A percentile compares a stretch with the other conserved stretches of the same genome.
These are phyloP conservation scores for Euphysa ruthae DNA, from an alignment of 30 jellyfish, hydroid and myxozoan genomes.

Conservation along the genomic window DNA sequence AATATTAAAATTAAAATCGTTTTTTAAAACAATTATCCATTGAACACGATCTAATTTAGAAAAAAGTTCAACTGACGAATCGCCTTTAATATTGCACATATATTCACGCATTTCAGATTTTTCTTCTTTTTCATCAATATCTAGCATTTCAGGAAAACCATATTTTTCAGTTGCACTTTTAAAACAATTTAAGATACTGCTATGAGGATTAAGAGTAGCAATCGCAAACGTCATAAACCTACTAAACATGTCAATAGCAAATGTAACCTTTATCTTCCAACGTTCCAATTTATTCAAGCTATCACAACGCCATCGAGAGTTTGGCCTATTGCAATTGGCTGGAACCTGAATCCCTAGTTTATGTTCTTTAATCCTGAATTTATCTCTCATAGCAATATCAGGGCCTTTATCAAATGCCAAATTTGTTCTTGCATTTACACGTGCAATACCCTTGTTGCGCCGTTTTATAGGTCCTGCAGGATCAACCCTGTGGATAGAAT, in stretches of 20 bases:
- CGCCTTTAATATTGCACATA: constrained; percentile 26
- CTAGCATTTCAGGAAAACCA: constrained; percentile 18
- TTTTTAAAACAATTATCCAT: constrained; percentile 27
- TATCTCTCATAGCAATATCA: constrained; percentile 9
- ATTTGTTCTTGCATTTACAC: constrained; percentile 32
- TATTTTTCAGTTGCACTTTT: constrained; percentile 2
- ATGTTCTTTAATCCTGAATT: constrained; percentile 5
- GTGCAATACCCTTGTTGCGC: constrained; percentile 23
- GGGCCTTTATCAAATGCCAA: neutral
- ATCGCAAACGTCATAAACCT: constrained; percentile 30
- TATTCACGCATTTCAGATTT: constrained; percentile 14
- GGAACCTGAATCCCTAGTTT: constrained; percentile 27
- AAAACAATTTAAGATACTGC: neutral
- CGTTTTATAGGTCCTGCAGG: constrained; percentile 29
- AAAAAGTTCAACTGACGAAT: constrained; percentile 22
- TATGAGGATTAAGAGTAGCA: constrained; percentile 5
- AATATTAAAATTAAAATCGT: constrained; percentile 18
- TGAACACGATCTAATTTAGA: constrained; percentile 34
- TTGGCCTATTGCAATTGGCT: constrained; percentile 31
- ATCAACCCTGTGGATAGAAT: constrained; percentile 36
- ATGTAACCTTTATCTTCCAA: constrained; percentile 12
- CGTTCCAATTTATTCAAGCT: constrained; percentile 14
- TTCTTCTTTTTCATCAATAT: constrained; percentile 29
- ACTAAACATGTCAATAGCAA: constrained; percentile 34
- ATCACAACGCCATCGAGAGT: constrained; percentile 25